These are phyloP conservation scores for Ascidia mentula DNA, from an alignment of 23 tunicate genomes.

Conservation along the genomic window DNA sequence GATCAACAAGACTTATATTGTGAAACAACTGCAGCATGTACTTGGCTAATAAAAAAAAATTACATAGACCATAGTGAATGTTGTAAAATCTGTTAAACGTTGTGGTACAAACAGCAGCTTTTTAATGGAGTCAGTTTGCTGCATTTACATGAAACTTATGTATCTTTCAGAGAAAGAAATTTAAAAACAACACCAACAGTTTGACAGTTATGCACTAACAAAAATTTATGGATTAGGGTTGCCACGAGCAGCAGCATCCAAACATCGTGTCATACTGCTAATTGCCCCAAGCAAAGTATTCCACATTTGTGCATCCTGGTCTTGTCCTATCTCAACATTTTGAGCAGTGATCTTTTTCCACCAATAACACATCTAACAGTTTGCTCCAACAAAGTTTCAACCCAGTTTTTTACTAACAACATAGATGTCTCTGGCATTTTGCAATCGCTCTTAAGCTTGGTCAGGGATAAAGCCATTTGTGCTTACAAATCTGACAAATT, in stretches of 20 bases:
- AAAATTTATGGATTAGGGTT: constrained; percentile 1
- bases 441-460: neutral
- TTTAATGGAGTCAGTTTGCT: no score
- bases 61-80: neutral
- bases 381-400: neutral
- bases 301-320: neutral
- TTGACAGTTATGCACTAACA: neutral
- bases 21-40: neutral
- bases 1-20: neutral
- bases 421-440: neutral
- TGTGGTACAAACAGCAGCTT: no score
- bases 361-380: constrained; percentile 1
- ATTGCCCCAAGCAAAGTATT: constrained; percentile 2
- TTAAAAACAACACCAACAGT: neutral
- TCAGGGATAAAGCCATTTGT: neutral
- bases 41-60: neutral
- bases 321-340: constrained; percentile 1
- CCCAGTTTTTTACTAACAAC: neutral
- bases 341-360: neutral
- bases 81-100: no score
- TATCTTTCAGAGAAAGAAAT: neutral
- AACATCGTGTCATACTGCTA: neutral
- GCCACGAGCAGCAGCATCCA: neutral
- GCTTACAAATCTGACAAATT: neutral
- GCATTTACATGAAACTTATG: neutral